Percentiles rank a stretch among this genome's conserved stretches.
phyloP scores from a whole-genome alignment of 2,797 vertebrate genomes.

The Bothrops alternatus region DNA sequence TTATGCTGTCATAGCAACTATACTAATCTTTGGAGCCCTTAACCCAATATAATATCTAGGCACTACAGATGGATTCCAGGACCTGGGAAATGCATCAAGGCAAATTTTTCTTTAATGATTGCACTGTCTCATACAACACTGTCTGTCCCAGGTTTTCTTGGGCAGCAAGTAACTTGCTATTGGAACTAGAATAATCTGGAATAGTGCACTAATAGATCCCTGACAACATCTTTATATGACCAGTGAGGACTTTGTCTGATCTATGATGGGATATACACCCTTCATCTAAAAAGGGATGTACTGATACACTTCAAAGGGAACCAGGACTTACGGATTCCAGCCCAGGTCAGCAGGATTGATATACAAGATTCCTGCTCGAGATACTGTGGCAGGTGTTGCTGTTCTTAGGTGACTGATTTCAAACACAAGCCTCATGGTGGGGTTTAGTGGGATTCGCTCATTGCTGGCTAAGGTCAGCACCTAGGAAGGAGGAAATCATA shows the following conservation, averaged over 20 bases:
- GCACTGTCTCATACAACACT: background rate
- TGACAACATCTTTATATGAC: background rate
- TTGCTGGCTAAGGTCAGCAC: constrained; percentile 78
- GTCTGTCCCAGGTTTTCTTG: background rate
- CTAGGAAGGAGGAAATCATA: constrained; percentile 13
- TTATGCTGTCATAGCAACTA: background rate
- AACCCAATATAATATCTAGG: background rate
- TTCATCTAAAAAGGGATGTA: background rate
- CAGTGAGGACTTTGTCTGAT: background rate
- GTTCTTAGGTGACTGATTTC: constrained; percentile 76
- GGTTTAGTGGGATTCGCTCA: constrained; percentile 73
- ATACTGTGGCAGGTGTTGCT: constrained; percentile 72
- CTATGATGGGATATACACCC: background rate
- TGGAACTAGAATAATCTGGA: background rate
- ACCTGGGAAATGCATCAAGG: background rate
- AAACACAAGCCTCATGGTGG: constrained; percentile 73
- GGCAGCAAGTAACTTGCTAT: background rate
- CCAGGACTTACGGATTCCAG: constrained; percentile 71
- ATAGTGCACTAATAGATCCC: background rate
- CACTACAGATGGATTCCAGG: background rate
- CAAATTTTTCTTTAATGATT: background rate
- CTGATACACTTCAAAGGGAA: background rate
- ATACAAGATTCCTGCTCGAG: constrained; percentile 74
- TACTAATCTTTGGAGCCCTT: background rate
- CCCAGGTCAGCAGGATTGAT: constrained; percentile 72